Evolutionary conservation across 2,797 vertebrate species (phyloP).

Genomic region (Poecilia gillii): DNA sequence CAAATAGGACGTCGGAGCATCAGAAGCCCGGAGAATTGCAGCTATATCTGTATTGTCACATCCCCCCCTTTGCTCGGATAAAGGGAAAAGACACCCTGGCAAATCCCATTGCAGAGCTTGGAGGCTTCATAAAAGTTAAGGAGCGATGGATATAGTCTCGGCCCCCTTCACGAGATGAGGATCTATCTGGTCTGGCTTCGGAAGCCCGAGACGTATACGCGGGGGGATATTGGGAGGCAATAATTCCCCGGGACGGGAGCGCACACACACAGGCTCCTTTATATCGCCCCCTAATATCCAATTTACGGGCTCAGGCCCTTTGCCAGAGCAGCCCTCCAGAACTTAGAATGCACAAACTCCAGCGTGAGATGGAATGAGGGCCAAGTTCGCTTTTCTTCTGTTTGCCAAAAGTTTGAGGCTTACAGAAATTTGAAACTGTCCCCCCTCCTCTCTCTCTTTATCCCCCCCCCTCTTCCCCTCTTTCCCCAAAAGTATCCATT

Average conservation of each 20-base stretch:
- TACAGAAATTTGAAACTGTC: constrained; percentile 81
- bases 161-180: constrained; percentile 82
- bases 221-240: constrained; percentile 81
- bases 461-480: not conserved
- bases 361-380: constrained; percentile 82
- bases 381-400: constrained; percentile 80
- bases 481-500: constrained; percentile 63
- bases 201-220: constrained; percentile 73
- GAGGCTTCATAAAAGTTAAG: constrained; percentile 84
- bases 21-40: constrained; percentile 74
- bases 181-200: constrained; percentile 77
- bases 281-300: constrained; percentile 85
- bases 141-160: constrained; percentile 81
- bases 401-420: constrained; percentile 83
- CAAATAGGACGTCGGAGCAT: constrained; percentile 79
- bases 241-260: constrained; percentile 82
- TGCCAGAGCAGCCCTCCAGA: constrained; percentile 84
- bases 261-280: constrained; percentile 84
- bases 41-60: constrained; percentile 81
- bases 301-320: constrained; percentile 83
- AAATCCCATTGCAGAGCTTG: constrained; percentile 86
- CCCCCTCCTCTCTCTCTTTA: constrained; percentile 39
- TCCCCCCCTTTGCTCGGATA: constrained; percentile 64
- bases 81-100: constrained; percentile 79
- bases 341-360: constrained; percentile 81